Conservation (phyloP, 2,888 invertebrate species). For the Cryptocephalus moraei region DNA sequence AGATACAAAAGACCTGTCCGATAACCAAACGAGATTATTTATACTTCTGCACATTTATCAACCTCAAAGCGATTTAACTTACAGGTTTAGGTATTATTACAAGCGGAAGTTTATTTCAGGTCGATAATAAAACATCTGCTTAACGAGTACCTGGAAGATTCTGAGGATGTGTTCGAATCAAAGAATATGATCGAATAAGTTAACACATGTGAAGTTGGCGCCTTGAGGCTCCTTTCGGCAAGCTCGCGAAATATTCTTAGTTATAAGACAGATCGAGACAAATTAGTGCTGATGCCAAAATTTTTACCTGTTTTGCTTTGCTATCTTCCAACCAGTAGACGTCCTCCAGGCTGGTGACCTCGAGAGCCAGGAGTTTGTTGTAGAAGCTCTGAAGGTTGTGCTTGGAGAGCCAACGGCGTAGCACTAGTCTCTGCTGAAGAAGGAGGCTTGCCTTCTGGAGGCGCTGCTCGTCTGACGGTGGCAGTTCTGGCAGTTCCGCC, state of each 20-base stretch:
- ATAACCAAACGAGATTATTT: too few species aligned
- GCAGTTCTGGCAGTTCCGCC: slow-evolving; percentile 71
- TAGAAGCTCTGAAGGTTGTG: slow-evolving; percentile 64
- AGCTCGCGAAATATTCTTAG: background rate
- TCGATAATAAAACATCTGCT: too few species aligned
- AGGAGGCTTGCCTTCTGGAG: slow-evolving; percentile 71
- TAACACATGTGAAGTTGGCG: too few species aligned
- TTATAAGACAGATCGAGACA: background rate
- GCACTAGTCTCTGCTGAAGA: slow-evolving; percentile 72
- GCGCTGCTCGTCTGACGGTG: slow-evolving; percentile 73
- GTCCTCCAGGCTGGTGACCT: slow-evolving; percentile 78
- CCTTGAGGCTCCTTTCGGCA: too few species aligned
- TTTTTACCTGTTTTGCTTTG: slow-evolving; percentile 50
- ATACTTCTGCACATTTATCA: too few species aligned
- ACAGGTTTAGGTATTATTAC: too few species aligned
- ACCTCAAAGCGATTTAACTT: too few species aligned
- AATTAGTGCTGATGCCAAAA: background rate
- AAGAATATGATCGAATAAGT: too few species aligned
- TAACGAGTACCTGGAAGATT: too few species aligned
- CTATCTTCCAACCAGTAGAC: slow-evolving; percentile 81
- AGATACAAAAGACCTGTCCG: too few species aligned
- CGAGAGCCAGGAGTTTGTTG: slow-evolving; percentile 64
- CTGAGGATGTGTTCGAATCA: too few species aligned
- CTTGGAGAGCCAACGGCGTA: slow-evolving; percentile 75
- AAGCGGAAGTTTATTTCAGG: too few species aligned